Conservation (phyloP, 1,140 invertebrate genomes). For the Chrysomallon squamiferum region DNA sequence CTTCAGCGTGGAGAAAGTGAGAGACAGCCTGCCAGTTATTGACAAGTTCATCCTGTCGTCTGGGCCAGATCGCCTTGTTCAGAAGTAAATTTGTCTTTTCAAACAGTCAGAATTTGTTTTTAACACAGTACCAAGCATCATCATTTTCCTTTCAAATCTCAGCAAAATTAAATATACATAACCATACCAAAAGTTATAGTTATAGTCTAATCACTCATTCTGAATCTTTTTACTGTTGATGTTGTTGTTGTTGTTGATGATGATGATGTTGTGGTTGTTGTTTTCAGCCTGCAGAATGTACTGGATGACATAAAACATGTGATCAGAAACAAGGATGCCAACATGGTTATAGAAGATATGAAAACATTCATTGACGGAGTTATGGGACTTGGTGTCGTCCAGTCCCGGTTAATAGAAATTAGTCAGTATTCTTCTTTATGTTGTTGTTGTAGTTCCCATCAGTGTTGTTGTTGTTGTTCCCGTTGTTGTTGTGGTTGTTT, state of each 20-base stretch:
- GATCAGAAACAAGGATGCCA: conserved; percentile 11
- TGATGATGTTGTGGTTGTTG: no score
- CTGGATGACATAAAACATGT: conserved; percentile 29
- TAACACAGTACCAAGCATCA: not conserved
- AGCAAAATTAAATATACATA: no score
- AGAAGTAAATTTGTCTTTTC: not conserved
- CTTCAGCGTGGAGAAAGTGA: conserved; percentile 10
- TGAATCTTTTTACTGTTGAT: no score
- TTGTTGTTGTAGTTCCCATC: no score
- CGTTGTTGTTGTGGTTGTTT: no score
- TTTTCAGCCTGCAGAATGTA: no score
- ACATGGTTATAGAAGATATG: conserved; percentile 29
- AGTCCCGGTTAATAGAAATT: conserved; percentile 4
- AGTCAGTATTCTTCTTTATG: conserved; percentile 13
- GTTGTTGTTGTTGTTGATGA: no score
- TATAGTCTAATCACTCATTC: no score
- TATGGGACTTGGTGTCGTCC: conserved; percentile 26
- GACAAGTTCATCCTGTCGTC: conserved; percentile 6
- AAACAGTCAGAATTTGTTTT: not conserved
- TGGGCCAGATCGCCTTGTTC: conserved; percentile 3
- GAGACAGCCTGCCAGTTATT: conserved; percentile 5
- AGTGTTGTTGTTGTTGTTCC: no score
- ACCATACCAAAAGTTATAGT: no score
- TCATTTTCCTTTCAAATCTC: no score
- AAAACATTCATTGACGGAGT: conserved; percentile 32